Evolutionary conservation across 2,797 vertebrate species (phyloP), one percentile per base, ranked within the genome.

Genomic region (Erithacus rubecula): DNA sequence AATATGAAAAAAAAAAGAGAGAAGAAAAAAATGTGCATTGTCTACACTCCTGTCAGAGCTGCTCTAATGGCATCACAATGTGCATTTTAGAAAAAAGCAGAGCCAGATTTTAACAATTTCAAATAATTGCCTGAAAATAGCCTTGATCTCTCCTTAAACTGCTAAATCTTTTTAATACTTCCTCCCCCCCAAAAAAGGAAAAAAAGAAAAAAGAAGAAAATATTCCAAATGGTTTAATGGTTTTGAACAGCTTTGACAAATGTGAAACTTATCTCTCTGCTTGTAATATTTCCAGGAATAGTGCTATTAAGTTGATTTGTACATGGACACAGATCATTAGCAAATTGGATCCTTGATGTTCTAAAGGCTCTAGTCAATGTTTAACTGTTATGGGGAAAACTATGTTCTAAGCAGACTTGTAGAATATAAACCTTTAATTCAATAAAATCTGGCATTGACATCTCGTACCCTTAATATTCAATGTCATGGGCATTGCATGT

Each of bases 271-370:
- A 89, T 78, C 75, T 96, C 74, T 82, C 36, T 90, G 56, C 92
- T 93, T 96, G 77, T 93, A 98, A 92, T 96, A 96, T 97, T 98
- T 98, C 90, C 78, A 97, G 96, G 97, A 97, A 96, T 74, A 93
- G 79, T 95, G 86, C 86, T 95, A 95, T 97, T 97, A 97, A 95
- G 93, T 96, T 98, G 96, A 97, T 97, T 97, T 97, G 97, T 89
- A 36, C 83, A 34, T 85, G 90, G 90, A 92, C 90, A 96, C 93
- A 97, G 96, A 97, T 97, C 97, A 97, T 97, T 96, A 95, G 83
- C 63, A 96, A 95, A 95, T 95, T 84, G 69, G 85, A 78, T 81
- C 63, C 87, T 95, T 93, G 95, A 56, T 84, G 69, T 96, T 96
- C 84, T 90, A 96, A 97, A 91, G 86, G 56, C 83, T 96, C 96